Evolutionary conservation across 2,113 vertebrate species (phyloP).

Genomic region (Strix aluco): DNA sequence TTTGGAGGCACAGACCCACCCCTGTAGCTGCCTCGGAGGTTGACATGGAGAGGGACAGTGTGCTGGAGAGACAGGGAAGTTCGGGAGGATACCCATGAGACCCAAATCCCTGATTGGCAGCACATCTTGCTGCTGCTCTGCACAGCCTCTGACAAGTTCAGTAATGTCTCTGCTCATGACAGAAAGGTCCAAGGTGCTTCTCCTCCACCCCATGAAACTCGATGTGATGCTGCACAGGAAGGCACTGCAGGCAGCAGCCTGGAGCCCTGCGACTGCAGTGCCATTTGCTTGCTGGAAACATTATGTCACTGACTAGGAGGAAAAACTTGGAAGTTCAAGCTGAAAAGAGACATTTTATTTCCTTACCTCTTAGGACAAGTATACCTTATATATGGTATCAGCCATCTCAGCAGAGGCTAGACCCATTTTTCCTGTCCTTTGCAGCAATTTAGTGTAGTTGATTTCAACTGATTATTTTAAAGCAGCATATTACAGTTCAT

Average conservation of each 20-base stretch:
- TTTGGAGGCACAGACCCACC: neutral
- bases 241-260: neutral
- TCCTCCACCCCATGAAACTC: neutral
- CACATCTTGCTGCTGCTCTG: neutral
- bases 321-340: neutral
- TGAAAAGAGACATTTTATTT: neutral
- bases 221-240: accelerated
- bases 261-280: neutral
- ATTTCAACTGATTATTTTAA: neutral
- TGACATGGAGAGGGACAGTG: neutral
- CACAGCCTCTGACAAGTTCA: neutral
- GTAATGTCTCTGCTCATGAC: neutral
- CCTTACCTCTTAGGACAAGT: neutral
- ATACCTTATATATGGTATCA: neutral
- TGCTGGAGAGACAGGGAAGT: accelerated
- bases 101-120: neutral
- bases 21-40: neutral
- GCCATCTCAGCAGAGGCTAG: neutral
- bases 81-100: neutral
- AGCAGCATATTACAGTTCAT: accelerated
- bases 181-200: neutral
- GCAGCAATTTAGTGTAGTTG: neutral
- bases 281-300: neutral
- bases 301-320: neutral
- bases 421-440: neutral